Percentiles rank a stretch among this genome's conserved stretches.
These are phyloP conservation scores for Meliscaeva auricollis DNA, from an alignment of 2,888 invertebrate species.

Conservation along the genomic window DNA sequence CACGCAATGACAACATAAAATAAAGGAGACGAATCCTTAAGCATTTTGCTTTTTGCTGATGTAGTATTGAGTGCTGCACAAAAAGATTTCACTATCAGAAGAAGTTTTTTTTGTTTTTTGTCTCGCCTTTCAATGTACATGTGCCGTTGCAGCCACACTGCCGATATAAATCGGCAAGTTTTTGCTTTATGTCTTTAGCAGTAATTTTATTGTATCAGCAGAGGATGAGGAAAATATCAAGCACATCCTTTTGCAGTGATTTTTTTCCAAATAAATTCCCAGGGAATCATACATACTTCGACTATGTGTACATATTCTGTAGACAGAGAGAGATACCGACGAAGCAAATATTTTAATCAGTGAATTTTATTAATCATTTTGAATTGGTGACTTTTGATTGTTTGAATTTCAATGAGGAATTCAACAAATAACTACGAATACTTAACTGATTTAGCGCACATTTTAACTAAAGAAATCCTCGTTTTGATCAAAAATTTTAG, in stretches of 20 bases:
- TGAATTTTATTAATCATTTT: too few species aligned
- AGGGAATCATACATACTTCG: neutral
- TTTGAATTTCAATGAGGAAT: too few species aligned
- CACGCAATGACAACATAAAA: conserved; percentile 70
- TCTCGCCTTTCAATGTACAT: conserved; percentile 49
- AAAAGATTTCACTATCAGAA: conserved; percentile 38
- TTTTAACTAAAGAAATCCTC: too few species aligned
- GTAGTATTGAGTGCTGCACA: conserved; percentile 26
- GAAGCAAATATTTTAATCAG: too few species aligned
- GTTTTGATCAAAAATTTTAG: too few species aligned
- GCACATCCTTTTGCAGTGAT: neutral
- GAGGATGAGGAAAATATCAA: neutral
- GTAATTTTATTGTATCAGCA: conserved; percentile 55
- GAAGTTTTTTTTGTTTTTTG: neutral
- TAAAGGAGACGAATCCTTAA: conserved; percentile 38
- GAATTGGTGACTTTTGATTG: too few species aligned
- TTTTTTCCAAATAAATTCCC: neutral
- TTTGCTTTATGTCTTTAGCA: conserved; percentile 58
- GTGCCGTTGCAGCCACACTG: conserved; percentile 34
- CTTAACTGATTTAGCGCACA: too few species aligned
- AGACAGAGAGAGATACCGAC: too few species aligned
- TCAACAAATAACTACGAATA: too few species aligned
- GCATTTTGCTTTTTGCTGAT: conserved; percentile 35
- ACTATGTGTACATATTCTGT: neutral
- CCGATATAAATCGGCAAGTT: conserved; percentile 61